Percentiles rank a stretch among this genome's conserved stretches.
Conservation (phyloP, 1,140 invertebrate genomes). For the Drosophila bifasciata region DNA sequence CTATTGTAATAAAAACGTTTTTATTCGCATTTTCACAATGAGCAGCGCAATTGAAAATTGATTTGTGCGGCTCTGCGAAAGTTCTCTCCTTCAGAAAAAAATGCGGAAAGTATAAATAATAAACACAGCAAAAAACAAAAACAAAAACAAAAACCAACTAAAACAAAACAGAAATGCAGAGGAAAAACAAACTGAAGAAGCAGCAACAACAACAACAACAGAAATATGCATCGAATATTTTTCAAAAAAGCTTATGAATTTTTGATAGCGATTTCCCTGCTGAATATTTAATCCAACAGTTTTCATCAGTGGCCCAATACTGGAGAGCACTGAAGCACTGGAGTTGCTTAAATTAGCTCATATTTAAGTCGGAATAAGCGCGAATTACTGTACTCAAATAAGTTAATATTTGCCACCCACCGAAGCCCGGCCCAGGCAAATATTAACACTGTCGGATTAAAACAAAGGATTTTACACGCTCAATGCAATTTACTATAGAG, state of each 20-base stretch:
- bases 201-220: constrained; percentile 22
- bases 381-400: constrained; percentile 12
- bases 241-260: constrained; percentile 51
- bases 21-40: constrained; percentile 58
- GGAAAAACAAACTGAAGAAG: constrained; percentile 17
- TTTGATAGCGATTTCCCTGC: constrained; percentile 56
- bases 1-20: constrained; percentile 68
- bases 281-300: constrained; percentile 56
- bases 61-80: constrained; percentile 70
- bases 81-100: constrained; percentile 9
- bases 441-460: constrained; percentile 7
- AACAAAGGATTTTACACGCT: neutral
- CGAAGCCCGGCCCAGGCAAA: constrained; percentile 11
- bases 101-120: constrained; percentile 33
- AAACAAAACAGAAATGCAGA: constrained; percentile 18
- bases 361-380: constrained; percentile 42
- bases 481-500: too few relatives aligned
- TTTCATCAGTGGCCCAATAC: constrained; percentile 23
- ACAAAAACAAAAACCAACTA: neutral
- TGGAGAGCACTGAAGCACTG: neutral
- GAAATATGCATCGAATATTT: constrained; percentile 52
- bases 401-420: constrained; percentile 35
- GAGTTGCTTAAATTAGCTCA: constrained; percentile 41
- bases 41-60: constrained; percentile 68
- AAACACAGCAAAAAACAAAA: constrained; percentile 12